Evolutionary conservation across 1,140 invertebrate genomes (phyloP).

Genomic region (Solenopsis fugax): DNA sequence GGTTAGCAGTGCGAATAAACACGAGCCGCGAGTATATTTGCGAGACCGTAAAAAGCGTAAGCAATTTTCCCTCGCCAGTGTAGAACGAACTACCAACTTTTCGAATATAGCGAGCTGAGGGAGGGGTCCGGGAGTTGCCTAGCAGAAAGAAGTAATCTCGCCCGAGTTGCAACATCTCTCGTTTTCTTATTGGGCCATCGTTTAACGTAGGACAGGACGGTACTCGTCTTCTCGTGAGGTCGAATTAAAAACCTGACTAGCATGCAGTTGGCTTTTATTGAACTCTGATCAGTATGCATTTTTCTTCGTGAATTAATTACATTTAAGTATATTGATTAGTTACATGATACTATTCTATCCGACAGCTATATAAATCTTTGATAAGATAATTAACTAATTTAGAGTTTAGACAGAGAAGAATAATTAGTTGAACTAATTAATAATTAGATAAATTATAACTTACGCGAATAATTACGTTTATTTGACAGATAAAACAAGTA

Average conservation of each 20-base stretch:
- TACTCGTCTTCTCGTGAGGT: slow-evolving; percentile 29
- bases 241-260: slow-evolving; percentile 64
- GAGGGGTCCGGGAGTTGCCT: slow-evolving; percentile 37
- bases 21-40: slow-evolving; percentile 62
- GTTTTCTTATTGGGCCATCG: slow-evolving; percentile 67
- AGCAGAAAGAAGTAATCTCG: slow-evolving; percentile 71
- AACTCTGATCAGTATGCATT: slow-evolving; percentile 18
- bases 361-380: not conserved
- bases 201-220: slow-evolving; percentile 53
- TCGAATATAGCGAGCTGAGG: slow-evolving; percentile 67
- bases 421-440: not conserved
- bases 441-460: not conserved
- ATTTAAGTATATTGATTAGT: not conserved
- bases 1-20: slow-evolving; percentile 68
- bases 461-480: not conserved
- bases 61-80: slow-evolving; percentile 66
- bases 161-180: slow-evolving; percentile 41
- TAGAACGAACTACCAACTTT: slow-evolving; percentile 71
- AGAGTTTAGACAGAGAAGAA: not conserved
- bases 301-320: not conserved
- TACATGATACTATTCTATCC: not conserved
- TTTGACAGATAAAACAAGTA: not conserved
- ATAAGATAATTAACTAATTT: not conserved
- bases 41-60: slow-evolving; percentile 68
- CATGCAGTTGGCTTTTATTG: not conserved